Evolutionary conservation across 2,888 invertebrate genomes (phyloP).

Genomic region (Psococerastis gibbosa): DNA sequence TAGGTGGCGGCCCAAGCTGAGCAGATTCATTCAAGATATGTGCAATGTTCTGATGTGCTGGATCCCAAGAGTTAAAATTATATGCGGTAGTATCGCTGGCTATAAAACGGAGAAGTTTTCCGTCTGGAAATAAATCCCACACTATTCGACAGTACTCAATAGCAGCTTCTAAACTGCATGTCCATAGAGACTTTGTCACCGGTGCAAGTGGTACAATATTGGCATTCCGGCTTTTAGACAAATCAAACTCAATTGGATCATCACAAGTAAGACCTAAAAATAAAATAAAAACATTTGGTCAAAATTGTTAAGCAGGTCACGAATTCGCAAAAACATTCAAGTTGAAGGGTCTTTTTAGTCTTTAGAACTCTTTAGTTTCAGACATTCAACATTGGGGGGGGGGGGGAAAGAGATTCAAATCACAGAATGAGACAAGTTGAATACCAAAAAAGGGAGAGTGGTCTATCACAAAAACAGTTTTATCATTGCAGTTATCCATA

Average conservation of each 20-base stretch:
- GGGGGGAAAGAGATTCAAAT: too few species aligned
- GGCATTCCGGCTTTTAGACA: conserved; percentile 44
- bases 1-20: conserved; percentile 50
- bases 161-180: conserved; percentile 84
- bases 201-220: conserved; percentile 60
- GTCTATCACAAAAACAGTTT: conserved; percentile 90
- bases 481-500: conserved; percentile 70
- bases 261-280: too few species aligned
- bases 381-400: too few species aligned
- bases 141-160: conserved; percentile 93
- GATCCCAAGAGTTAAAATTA: conserved; percentile 67
- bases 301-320: too few species aligned
- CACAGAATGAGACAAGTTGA: too few species aligned
- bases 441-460: conserved; percentile 82
- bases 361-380: too few species aligned
- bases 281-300: too few species aligned
- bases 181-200: conserved; percentile 88
- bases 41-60: conserved; percentile 64
- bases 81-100: conserved; percentile 75
- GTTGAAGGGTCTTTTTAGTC: too few species aligned
- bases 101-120: conserved; percentile 69
- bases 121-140: conserved; percentile 89
- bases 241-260: conserved; percentile 66
- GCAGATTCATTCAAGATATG: conserved; percentile 74
- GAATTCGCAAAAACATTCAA: too few species aligned